A percentile compares a stretch with the other conserved stretches of the same genome.
Evolutionary conservation across 64 coral and sea anemone species (phyloP).

Genomic region (Dendronephthya gigantea): DNA sequence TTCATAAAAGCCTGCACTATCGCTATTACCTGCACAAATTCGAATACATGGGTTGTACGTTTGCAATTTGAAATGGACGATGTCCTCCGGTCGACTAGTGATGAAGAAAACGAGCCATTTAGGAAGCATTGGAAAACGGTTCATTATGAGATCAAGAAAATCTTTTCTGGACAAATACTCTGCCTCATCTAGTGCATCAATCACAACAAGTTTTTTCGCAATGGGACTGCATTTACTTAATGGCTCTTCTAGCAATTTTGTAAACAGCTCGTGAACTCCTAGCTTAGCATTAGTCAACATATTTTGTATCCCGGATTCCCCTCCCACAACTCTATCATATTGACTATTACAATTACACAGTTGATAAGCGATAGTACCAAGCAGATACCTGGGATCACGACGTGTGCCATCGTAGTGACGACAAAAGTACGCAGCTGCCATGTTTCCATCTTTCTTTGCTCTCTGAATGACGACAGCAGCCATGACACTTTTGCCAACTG

Average conservation of each 20-base stretch:
- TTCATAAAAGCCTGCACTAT: neutral
- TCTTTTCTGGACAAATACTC: constrained; percentile 15
- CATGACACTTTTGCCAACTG: constrained; percentile 47
- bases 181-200: constrained; percentile 33
- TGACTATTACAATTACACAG: neutral
- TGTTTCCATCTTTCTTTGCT: neutral
- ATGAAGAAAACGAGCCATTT: constrained; percentile 23
- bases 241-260: constrained; percentile 25
- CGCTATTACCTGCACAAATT: neutral
- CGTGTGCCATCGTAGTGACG: constrained; percentile 26
- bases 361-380: constrained; percentile 22
- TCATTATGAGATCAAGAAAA: constrained; percentile 17
- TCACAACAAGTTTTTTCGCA: constrained; percentile 13
- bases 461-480: constrained; percentile 31
- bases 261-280: neutral
- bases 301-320: neutral
- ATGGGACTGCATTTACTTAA: neutral
- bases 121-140: neutral
- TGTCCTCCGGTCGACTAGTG: constrained; percentile 27
- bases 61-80: neutral
- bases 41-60: constrained; percentile 17
- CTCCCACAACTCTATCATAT: constrained; percentile 22
- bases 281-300: neutral
- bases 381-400: constrained; percentile 26
- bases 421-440: constrained; percentile 17